Base-by-base conservation (phyloP, 2,113 vertebrate species). In the Macquaria australasica region DNA sequence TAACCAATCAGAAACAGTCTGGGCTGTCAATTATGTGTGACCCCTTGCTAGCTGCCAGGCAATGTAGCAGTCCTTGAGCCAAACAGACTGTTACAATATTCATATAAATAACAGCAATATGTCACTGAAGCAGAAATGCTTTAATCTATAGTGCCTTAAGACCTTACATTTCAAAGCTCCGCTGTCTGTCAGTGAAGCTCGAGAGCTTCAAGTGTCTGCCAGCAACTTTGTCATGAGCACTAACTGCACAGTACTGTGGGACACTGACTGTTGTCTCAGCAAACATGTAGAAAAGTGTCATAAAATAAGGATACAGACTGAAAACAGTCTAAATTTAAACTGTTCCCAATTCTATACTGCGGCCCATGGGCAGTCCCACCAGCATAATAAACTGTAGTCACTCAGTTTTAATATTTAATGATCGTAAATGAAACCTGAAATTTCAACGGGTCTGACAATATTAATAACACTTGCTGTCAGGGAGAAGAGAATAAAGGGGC, bases 351-450 rank as follows among this genome's bases (percentile, higher is more conserved):
- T 62, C n/a, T 59, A 11, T n/a, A 7, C 51, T 41, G 39, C 8
- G 18, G 45, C 68, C 69, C 63, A 59, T 66, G 34, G 74, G 55
- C 73, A 73, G 66, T 68, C 18, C 78, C 37, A 71, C 75, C 73
- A 66, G 64, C 70, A 79, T 74, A 53, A 80, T 77, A 66, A 81
- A 80, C 53, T 53, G 43, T 9, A 48, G 70, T 82, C 77, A 58
- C 73, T 85, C 73, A 23, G 43, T 66, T 84, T 93, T 70, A 88
- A 93, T 91, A 87, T 83, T 91, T 89, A 66, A 92, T 83, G 66
- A 81, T 25, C 25, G 77, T 70, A 85, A 88, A 88, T 87, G 85
- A 85, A 89, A 91, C 76, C 55, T 80, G 64, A 87, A 77, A 63
- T 48, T 79, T 72, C 51, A 41, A 80, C 58, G 48, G 73, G 66